Base-by-base conservation (phyloP, 2,888 invertebrate species). In the Melanargia galathea region DNA sequence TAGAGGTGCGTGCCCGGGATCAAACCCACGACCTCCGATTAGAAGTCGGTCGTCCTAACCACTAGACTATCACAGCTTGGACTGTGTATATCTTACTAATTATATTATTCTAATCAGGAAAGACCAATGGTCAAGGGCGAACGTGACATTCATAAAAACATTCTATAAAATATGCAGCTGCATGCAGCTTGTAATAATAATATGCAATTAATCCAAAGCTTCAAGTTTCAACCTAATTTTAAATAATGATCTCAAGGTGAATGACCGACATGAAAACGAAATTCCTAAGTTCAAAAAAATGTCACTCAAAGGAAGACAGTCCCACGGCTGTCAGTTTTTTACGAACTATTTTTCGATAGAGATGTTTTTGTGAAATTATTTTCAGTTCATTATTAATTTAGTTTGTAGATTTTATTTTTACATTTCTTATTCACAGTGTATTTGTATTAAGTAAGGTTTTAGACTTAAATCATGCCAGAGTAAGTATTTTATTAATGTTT, bases 351-450 rank as follows among this genome's bases (percentile, higher is more conserved):
- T 82, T 82, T 81, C 72, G 74, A 81, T 77, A 75, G 83, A 79
- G 75, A 90, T 90, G 90, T 80, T 83, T 87, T 83, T 84, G 77
- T 87, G 85, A 90, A 84, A 87, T 83, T 89, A 75, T 82, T 81
- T 82, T 82, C 82, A 83, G 85, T 89, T 80, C 63, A 71, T 70
- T 77, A 83, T 78, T 74, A 73, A 75, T 80, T 81, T 84, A 84
- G 80, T 73, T 82, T 85, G 81, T 87, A 84, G 82, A 82, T 83
- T 80, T 78, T 67, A 66, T 72, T 68, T 38, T 57, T 67, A 74
- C 80, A 78, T 78, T 77, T 75, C 75, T 75, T 75, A 70, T 77
- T n/a, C 72, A 79, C 80, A 83, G 76, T 70, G 71, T 70, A 76
- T 73, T 71, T 65, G 65, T 66, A 73, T 70, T 65, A 69, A 54